These are phyloP conservation scores for Artibeus jamaicensis DNA, from an alignment of 2,797 vertebrate species.

Conservation along the genomic window DNA sequence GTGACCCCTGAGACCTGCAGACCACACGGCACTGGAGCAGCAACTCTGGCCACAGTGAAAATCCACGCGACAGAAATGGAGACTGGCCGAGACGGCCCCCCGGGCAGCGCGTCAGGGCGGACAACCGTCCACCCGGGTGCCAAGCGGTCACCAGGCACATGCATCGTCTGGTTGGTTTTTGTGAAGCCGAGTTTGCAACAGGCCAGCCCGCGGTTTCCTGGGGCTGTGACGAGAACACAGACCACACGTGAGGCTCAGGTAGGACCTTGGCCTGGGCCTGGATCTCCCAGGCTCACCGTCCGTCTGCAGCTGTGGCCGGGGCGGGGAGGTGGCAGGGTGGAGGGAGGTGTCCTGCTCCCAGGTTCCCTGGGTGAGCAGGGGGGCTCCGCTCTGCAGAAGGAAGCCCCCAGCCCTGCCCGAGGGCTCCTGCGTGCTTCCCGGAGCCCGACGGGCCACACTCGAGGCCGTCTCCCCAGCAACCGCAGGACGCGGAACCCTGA, in stretches of 20 bases:
- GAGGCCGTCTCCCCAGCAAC: neutral
- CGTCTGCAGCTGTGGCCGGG: rapidly evolving
- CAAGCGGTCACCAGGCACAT: rapidly evolving
- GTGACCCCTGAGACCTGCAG: rapidly evolving
- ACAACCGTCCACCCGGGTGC: rapidly evolving
- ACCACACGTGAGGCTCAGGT: neutral
- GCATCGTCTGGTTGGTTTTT: too few relatives aligned
- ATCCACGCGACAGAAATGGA: rapidly evolving
- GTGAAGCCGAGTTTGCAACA: rapidly evolving
- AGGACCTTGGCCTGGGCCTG: neutral
- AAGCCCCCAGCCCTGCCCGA: neutral
- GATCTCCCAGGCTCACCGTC: neutral
- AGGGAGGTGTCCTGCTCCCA: too few relatives aligned
- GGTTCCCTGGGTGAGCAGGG: too few relatives aligned
- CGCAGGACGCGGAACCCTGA: neutral
- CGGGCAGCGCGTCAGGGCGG: rapidly evolving
- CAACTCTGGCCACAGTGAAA: rapidly evolving
- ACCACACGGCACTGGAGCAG: rapidly evolving
- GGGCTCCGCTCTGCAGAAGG: too few relatives aligned
- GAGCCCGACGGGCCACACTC: too few relatives aligned
- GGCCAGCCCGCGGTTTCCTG: too few relatives aligned
- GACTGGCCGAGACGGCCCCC: neutral
- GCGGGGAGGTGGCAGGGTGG: rapidly evolving
- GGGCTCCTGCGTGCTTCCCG: neutral
- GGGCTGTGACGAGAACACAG: neutral